phyloP scores from a whole-genome alignment of 2,113 vertebrate genomes.

The Jacana jacana region DNA sequence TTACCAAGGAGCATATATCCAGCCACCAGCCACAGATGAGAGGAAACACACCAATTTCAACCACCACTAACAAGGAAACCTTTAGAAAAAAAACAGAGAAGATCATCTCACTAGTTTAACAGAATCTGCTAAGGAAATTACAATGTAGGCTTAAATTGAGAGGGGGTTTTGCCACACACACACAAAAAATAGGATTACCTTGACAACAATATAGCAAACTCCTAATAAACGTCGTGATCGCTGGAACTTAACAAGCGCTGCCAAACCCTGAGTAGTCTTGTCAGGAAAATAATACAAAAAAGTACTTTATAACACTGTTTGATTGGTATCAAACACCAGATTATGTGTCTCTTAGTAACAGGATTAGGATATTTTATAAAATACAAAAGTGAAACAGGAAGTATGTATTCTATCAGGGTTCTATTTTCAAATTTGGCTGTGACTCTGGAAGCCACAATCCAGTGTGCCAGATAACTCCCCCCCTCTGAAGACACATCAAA shows the following conservation, averaged over 20 bases:
- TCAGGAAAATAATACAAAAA: constrained; percentile 73
- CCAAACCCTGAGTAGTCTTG: constrained; percentile 79
- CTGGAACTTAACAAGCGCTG: constrained; percentile 92
- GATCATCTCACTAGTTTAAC: not conserved
- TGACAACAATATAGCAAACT: constrained; percentile 96
- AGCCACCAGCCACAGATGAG: constrained; percentile 99
- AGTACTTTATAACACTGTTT: not conserved
- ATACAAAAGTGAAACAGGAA: not conserved
- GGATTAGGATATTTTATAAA: not conserved
- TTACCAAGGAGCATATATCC: constrained; percentile 96
- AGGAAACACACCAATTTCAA: constrained; percentile 96
- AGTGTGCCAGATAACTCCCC: not conserved
- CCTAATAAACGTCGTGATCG: constrained; percentile 90
- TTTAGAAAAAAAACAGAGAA: constrained; percentile 27
- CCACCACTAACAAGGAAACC: constrained; percentile 95
- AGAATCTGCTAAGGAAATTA: not conserved
- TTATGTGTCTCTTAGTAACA: not conserved
- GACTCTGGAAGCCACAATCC: not conserved
- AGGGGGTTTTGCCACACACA: not conserved
- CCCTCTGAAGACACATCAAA: not conserved
- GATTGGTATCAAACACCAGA: not conserved
- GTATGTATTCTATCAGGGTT: not conserved
- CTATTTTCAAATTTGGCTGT: not conserved
- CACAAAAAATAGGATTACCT: constrained; percentile 76
- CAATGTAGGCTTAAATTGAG: not conserved